phyloP scores from a whole-genome alignment of 2,888 invertebrate genomes.

The Harmothoe impar region DNA sequence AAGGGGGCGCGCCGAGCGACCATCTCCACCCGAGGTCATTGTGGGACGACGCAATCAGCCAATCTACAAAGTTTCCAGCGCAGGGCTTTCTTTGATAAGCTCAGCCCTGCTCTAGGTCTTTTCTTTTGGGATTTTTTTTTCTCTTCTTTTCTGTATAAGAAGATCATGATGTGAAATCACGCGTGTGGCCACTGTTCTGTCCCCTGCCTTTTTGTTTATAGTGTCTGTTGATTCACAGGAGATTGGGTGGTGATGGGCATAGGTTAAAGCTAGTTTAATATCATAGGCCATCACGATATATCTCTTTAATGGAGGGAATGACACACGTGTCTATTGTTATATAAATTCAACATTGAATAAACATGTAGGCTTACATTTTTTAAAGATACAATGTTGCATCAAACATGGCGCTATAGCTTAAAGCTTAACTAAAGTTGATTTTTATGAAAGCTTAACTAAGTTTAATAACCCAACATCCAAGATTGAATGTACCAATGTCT shows the following conservation, averaged over 20 bases:
- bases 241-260: not conserved
- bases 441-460: too few relatives aligned
- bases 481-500: too few relatives aligned
- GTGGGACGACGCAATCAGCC: conserved; percentile 36
- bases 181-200: not conserved
- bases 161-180: conserved; percentile 20
- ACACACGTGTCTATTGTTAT: too few relatives aligned
- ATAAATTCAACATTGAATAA: too few relatives aligned
- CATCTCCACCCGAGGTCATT: conserved; percentile 54
- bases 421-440: too few relatives aligned
- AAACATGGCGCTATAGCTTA: too few relatives aligned
- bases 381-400: too few relatives aligned
- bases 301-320: too few relatives aligned
- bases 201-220: not conserved
- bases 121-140: not conserved
- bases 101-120: not conserved
- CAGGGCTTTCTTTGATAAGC: conserved; percentile 49
- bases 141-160: not conserved
- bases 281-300: too few relatives aligned
- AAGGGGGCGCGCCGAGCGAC: conserved; percentile 2
- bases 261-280: too few relatives aligned
- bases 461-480: too few relatives aligned
- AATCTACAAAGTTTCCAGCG: conserved; percentile 52
- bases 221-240: not conserved
- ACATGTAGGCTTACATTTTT: too few relatives aligned